Evolutionary conservation across 2,797 vertebrate species (phyloP).

Genomic region (Eulemur rubriventer): DNA sequence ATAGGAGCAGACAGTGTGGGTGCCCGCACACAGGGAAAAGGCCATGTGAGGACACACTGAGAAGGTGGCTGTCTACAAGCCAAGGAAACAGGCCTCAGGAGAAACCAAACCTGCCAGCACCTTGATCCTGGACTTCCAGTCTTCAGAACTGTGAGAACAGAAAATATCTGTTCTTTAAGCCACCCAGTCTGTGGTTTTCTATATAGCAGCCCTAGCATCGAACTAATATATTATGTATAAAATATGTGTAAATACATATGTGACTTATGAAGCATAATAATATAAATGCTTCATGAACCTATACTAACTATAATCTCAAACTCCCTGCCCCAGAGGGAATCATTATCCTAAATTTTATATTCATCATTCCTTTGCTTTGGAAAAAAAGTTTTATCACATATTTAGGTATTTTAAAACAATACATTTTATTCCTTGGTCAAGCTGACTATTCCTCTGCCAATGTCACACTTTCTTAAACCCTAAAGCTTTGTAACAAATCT

Average conservation of each 20-base stretch:
- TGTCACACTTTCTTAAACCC: background rate
- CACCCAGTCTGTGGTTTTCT: background rate
- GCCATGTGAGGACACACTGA: background rate
- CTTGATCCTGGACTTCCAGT: background rate
- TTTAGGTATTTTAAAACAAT: background rate
- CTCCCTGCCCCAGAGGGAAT: background rate
- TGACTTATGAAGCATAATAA: background rate
- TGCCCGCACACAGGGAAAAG: background rate
- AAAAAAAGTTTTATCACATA: background rate
- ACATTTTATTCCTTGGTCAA: background rate
- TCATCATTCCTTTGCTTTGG: background rate
- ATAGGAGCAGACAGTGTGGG: background rate
- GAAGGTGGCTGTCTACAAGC: background rate
- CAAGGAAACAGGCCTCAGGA: background rate
- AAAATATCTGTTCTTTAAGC: background rate
- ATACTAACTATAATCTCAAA: background rate
- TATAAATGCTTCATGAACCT: background rate
- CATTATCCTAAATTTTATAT: conserved; percentile 2
- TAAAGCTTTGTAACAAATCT: conserved; percentile 3
- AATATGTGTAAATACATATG: background rate
- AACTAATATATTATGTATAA: background rate
- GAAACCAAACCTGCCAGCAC: background rate
- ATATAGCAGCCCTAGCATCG: background rate
- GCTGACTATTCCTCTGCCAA: background rate
- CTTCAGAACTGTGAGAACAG: background rate